Percentiles rank a stretch among this genome's conserved stretches.
These are phyloP conservation scores for Colletes collaris DNA, from an alignment of 2,888 invertebrate genomes.

Conservation along the genomic window DNA sequence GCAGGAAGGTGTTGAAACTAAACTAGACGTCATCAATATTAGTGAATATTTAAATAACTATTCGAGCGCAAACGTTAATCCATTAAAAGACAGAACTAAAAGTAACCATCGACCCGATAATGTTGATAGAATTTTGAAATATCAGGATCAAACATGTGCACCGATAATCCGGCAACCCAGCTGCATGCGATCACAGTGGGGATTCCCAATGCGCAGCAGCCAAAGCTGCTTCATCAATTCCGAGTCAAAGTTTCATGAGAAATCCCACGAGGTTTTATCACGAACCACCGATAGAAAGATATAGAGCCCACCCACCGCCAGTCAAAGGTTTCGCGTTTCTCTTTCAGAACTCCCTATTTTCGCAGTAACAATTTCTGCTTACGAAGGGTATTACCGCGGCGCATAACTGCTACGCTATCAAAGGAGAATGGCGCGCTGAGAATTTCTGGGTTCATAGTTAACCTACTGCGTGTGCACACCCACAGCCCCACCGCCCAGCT, in stretches of 20 bases:
- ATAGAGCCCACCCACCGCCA: neutral
- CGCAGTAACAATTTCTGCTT: constrained; percentile 44
- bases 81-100: neutral
- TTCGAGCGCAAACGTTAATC: too few species aligned
- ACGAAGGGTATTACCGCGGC: constrained; percentile 52
- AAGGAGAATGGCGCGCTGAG: constrained; percentile 66
- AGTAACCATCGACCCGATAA: neutral
- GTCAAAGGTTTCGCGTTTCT: constrained; percentile 19
- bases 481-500: constrained; percentile 24
- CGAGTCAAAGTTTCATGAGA: constrained; percentile 27
- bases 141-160: neutral
- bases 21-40: too few species aligned
- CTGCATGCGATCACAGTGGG: neutral
- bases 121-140: constrained; percentile 9
- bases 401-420: constrained; percentile 68
- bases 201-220: constrained; percentile 4
- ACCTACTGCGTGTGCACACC: constrained; percentile 62
- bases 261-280: constrained; percentile 25
- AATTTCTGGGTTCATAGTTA: constrained; percentile 70
- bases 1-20: too few species aligned
- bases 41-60: too few species aligned
- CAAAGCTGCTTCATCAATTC: constrained; percentile 25
- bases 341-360: constrained; percentile 4
- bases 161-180: constrained; percentile 10
- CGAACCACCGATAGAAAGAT: neutral